These are phyloP conservation scores for Cephus sareptanus DNA, from an alignment of 2,888 invertebrate genomes.

Conservation along the genomic window DNA sequence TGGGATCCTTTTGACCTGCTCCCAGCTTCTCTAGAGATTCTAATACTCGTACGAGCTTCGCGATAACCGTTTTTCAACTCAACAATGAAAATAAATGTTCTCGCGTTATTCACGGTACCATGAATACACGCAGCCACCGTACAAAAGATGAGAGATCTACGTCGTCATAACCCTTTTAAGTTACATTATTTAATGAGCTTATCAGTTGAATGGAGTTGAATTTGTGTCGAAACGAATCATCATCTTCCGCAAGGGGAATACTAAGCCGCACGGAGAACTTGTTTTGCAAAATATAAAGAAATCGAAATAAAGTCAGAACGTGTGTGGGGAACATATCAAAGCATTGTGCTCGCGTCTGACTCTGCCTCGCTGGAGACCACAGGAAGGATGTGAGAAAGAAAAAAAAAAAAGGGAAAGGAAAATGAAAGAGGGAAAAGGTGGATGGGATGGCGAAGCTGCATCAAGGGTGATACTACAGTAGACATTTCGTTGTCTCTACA, in stretches of 20 bases:
- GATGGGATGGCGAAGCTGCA: not conserved
- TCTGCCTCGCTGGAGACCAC: not conserved
- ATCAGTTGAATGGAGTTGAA: not conserved
- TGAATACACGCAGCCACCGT: not conserved
- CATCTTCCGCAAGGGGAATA: not conserved
- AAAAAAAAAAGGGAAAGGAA: not conserved
- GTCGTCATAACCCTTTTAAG: not conserved
- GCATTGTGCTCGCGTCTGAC: not conserved
- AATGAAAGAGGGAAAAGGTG: not conserved
- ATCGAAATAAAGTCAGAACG: not conserved
- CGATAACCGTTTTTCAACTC: not conserved
- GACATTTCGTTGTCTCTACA: not conserved
- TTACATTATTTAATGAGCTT: conserved; percentile 1
- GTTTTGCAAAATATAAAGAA: not conserved
- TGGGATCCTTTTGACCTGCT: not conserved
- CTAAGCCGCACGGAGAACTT: not conserved
- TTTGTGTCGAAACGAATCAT: conserved; percentile 1
- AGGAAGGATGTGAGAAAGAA: not conserved
- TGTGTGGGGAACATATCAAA: not conserved
- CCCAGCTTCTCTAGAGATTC: not conserved
- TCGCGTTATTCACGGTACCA: not conserved
- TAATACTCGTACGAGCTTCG: not conserved
- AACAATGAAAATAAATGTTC: not conserved
- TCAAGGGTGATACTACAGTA: not conserved
- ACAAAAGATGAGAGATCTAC: not conserved